phyloP scores from a whole-genome alignment of 2,888 invertebrate species.

The Zele albiditarsus region DNA sequence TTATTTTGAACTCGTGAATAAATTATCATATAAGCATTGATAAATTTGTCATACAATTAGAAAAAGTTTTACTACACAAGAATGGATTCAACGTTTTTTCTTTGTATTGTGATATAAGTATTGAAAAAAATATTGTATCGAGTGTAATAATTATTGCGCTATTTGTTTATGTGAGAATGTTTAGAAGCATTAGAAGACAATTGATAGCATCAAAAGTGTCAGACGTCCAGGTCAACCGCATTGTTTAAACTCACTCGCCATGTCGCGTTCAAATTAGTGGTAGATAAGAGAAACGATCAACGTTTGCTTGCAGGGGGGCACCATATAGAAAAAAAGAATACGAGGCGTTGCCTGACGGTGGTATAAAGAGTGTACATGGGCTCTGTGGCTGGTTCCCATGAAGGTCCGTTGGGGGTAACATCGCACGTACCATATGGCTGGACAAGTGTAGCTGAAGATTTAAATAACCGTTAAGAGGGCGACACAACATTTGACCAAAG shows the following conservation, averaged over 20 bases:
- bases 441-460: slow-evolving; percentile 72
- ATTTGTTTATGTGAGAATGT: no score
- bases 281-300: slow-evolving; percentile 63
- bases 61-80: no score
- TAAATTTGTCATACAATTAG: no score
- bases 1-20: background rate
- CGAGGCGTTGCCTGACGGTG: slow-evolving; percentile 56
- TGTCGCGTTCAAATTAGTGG: slow-evolving; percentile 61
- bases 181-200: no score
- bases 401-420: slow-evolving; percentile 71
- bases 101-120: no score
- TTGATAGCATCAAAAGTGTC: background rate
- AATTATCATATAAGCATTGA: background rate
- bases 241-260: slow-evolving; percentile 64
- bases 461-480: slow-evolving; percentile 71
- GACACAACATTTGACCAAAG: slow-evolving; percentile 19
- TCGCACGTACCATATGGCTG: slow-evolving; percentile 64
- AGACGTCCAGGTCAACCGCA: slow-evolving; percentile 46
- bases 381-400: slow-evolving; percentile 70
- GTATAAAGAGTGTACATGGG: slow-evolving; percentile 35
- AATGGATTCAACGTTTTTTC: no score
- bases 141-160: no score
- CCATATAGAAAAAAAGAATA: slow-evolving; percentile 34
- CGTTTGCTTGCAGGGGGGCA: slow-evolving; percentile 57
- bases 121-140: no score